Evolutionary conservation across 1,140 invertebrate species (phyloP).

Genomic region (Pogonus chalceus): DNA sequence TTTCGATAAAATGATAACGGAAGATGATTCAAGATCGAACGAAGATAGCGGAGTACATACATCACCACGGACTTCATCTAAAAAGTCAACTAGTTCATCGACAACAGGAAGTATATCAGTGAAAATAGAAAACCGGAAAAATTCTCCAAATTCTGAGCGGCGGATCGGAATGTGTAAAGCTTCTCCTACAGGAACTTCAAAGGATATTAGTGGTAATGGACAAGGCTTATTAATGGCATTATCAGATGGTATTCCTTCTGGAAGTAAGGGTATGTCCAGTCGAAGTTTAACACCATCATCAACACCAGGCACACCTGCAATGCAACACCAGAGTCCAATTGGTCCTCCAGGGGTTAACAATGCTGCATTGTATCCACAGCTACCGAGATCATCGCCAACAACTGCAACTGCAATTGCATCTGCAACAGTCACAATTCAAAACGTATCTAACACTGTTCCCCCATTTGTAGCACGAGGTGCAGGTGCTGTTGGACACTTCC

Average conservation of each 20-base stretch:
- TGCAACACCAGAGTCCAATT: slow-evolving; percentile 42
- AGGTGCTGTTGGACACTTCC: slow-evolving; percentile 19
- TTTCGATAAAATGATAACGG: slow-evolving; percentile 60
- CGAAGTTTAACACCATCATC: slow-evolving; percentile 54
- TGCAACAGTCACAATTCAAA: slow-evolving; percentile 44
- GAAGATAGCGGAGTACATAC: slow-evolving; percentile 46
- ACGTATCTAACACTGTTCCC: slow-evolving; percentile 43
- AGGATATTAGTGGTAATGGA: slow-evolving; percentile 22
- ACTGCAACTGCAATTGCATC: slow-evolving; percentile 46
- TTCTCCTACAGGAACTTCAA: slow-evolving; percentile 26
- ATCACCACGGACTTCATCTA: slow-evolving; percentile 43
- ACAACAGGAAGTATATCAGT: slow-evolving; percentile 32
- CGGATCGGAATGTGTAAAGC: slow-evolving; percentile 40
- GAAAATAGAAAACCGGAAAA: slow-evolving; percentile 52
- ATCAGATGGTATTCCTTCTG: slow-evolving; percentile 20
- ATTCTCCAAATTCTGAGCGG: slow-evolving; percentile 45
- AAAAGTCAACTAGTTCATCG: slow-evolving; percentile 25
- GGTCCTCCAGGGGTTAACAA: slow-evolving; percentile 15
- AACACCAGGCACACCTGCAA: slow-evolving; percentile 50
- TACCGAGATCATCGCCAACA: slow-evolving; percentile 46
- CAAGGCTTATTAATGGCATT: slow-evolving; percentile 8
- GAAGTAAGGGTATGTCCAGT: slow-evolving; percentile 39
- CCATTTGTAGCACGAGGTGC: slow-evolving; percentile 44
- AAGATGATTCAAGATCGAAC: slow-evolving; percentile 62
- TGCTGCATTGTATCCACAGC: slow-evolving; percentile 44